Evolutionary conservation across 2,888 invertebrate species (phyloP).

Genomic region (Piscicola geometra): DNA sequence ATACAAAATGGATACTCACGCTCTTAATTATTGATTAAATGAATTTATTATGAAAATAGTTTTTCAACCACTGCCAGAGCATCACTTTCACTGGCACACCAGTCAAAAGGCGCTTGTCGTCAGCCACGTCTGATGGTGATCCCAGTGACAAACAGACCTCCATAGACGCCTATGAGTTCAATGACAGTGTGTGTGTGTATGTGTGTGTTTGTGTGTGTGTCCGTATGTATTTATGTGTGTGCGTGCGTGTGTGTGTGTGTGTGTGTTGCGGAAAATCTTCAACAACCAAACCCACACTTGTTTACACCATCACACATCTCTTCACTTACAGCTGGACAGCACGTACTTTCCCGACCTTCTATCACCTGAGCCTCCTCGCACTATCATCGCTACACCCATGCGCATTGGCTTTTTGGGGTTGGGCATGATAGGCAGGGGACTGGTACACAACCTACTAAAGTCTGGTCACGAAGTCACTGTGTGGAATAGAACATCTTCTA

Average conservation of each 20-base stretch:
- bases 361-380: conserved; percentile 30
- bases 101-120: neutral
- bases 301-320: neutral
- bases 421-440: conserved; percentile 89
- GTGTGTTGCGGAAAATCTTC: no score
- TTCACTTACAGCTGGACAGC: neutral
- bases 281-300: neutral
- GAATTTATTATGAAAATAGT: no score
- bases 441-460: conserved; percentile 87
- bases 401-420: conserved; percentile 91
- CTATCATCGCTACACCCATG: conserved; percentile 69
- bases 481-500: conserved; percentile 86
- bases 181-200: neutral
- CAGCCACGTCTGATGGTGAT: neutral
- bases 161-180: neutral
- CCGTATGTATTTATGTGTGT: no score
- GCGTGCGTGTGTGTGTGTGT: no score
- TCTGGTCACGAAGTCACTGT: conserved; percentile 87
- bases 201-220: no score
- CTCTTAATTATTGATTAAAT: no score
- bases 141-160: neutral
- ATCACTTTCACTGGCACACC: no score
- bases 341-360: conserved; percentile 36
- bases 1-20: no score
- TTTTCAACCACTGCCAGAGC: no score